Percentiles rank a stretch among this genome's conserved stretches.
Conservation (phyloP, 1,140 invertebrate species). For the Diorhabda sublineata region DNA sequence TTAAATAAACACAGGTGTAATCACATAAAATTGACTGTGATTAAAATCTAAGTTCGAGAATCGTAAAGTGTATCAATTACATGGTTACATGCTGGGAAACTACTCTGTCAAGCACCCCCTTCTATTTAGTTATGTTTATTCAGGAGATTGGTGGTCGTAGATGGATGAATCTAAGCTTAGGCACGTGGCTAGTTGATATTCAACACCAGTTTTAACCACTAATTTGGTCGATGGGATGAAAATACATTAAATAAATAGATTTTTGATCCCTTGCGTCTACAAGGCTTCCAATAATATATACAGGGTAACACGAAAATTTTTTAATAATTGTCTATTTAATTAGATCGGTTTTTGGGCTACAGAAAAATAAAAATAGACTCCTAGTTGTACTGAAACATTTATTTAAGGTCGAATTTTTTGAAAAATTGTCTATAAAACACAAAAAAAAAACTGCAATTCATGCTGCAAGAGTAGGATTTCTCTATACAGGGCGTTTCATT, state of each 20-base stretch:
- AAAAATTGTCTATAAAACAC: too few species aligned
- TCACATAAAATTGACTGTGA: slow-evolving; percentile 8
- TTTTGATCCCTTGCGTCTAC: neutral
- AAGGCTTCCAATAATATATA: neutral
- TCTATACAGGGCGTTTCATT: too few species aligned
- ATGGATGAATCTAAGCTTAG: slow-evolving; percentile 17
- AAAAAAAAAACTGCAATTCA: too few species aligned
- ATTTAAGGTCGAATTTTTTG: too few species aligned
- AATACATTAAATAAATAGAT: slow-evolving; percentile 9
- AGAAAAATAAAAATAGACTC: neutral
- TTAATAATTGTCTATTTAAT: neutral
- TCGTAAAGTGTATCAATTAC: neutral
- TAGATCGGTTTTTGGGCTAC: neutral
- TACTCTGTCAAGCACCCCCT: slow-evolving; percentile 27
- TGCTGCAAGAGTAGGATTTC: too few species aligned
- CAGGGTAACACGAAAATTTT: neutral
- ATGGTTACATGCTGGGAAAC: slow-evolving; percentile 15
- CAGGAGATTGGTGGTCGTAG: slow-evolving; percentile 5
- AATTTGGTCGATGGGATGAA: slow-evolving; percentile 14
- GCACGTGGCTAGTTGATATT: slow-evolving; percentile 29
- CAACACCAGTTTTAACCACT: slow-evolving; percentile 26
- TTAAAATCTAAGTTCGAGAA: slow-evolving; percentile 8
- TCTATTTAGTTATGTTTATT: slow-evolving; percentile 23
- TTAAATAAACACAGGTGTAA: slow-evolving; percentile 29
- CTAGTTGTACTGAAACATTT: too few species aligned